Evolutionary conservation across 2,888 invertebrate genomes (phyloP).

Genomic region (Pristionchus fissidentatus): DNA sequence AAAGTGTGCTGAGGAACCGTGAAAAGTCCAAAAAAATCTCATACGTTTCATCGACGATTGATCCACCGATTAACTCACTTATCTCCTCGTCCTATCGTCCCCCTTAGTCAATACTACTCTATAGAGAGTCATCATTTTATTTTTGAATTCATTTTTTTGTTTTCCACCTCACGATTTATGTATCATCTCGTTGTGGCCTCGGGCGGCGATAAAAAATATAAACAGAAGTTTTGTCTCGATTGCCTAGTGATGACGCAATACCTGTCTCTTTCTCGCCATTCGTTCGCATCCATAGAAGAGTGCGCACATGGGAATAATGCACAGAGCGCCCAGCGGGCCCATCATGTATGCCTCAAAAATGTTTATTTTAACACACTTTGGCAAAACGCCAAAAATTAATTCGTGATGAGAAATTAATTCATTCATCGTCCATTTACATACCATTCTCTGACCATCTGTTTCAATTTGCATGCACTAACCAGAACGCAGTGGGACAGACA

Average conservation of each 20-base stretch:
- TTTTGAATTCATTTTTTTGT: neutral
- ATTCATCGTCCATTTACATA: neutral
- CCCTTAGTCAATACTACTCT: too few relatives aligned
- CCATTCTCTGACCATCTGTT: neutral
- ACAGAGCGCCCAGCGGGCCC: conserved; percentile 72
- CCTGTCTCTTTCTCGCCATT: conserved; percentile 71
- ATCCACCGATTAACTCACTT: neutral
- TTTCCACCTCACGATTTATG: neutral
- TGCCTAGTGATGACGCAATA: conserved; percentile 46
- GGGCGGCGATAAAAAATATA: too few relatives aligned
- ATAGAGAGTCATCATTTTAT: too few relatives aligned
- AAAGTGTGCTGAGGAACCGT: conserved; percentile 17
- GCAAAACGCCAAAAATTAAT: too few relatives aligned
- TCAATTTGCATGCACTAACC: neutral
- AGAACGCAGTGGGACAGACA: too few relatives aligned
- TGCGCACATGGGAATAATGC: conserved; percentile 69
- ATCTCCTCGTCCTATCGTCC: neutral
- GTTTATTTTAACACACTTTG: neutral
- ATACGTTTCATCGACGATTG: neutral
- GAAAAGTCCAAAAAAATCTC: conserved; percentile 38
- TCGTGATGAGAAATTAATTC: neutral
- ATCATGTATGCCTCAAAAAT: conserved; percentile 65
- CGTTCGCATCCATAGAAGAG: conserved; percentile 70
- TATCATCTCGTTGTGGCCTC: too few relatives aligned
- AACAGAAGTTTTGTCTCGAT: too few relatives aligned